Evolutionary conservation across 2,888 invertebrate species (phyloP).

Genomic region (Troides aeacus): DNA sequence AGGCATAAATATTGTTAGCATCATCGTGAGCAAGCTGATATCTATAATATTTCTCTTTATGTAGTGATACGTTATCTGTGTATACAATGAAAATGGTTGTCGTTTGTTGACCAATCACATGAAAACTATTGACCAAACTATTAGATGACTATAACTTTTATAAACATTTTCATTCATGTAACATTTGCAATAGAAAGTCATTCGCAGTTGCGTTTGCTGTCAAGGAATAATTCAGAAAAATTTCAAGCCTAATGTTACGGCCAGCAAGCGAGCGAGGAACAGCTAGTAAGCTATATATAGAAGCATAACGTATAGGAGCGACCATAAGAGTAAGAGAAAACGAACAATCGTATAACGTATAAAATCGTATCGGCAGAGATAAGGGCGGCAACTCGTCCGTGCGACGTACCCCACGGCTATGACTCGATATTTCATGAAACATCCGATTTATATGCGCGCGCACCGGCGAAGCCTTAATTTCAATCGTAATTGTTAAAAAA

Average conservation of each 20-base stretch:
- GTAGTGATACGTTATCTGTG: slow-evolving; percentile 9
- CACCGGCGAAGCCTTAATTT: slow-evolving; percentile 70
- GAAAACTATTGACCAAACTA: too few relatives aligned
- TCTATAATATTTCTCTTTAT: slow-evolving; percentile 19
- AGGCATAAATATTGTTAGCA: slow-evolving; percentile 26
- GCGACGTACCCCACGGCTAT: slow-evolving; percentile 73
- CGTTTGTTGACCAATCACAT: too few relatives aligned
- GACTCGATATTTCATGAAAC: slow-evolving; percentile 76
- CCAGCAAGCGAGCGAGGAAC: too few relatives aligned
- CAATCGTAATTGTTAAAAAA: slow-evolving; percentile 68
- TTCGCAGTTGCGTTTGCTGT: too few relatives aligned
- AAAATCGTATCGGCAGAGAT: slow-evolving; percentile 74
- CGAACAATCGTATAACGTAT: slow-evolving; percentile 72
- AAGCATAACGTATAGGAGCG: slow-evolving; percentile 38
- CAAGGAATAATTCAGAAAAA: too few relatives aligned
- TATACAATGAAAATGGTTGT: too few relatives aligned
- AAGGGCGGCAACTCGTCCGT: slow-evolving; percentile 66
- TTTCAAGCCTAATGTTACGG: too few relatives aligned
- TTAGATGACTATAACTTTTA: too few relatives aligned
- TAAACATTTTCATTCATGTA: too few relatives aligned
- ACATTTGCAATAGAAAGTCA: too few relatives aligned
- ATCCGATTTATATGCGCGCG: slow-evolving; percentile 74
- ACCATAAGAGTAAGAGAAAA: slow-evolving; percentile 75
- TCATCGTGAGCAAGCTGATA: slow-evolving; percentile 11
- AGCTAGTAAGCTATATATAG: slow-evolving; percentile 25